Conservation (phyloP, 2,113 vertebrate species). For the Eublepharis macularius region DNA sequence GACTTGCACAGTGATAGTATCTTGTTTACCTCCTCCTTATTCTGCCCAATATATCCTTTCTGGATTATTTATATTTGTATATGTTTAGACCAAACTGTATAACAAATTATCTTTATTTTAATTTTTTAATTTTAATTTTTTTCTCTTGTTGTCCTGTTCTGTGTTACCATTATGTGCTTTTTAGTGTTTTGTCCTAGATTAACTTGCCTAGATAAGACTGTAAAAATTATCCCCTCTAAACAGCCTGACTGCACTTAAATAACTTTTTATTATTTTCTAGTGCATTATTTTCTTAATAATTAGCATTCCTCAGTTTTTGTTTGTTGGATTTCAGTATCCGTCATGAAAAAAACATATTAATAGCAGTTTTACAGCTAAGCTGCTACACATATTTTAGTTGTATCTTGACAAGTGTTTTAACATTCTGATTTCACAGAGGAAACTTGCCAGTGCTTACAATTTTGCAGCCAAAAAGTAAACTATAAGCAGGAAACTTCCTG, state of each 20-base stretch:
- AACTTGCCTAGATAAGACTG: neutral
- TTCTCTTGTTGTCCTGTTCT: neutral
- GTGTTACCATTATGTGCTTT: neutral
- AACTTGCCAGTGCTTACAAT: neutral
- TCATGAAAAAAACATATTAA: neutral
- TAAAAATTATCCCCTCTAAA: neutral
- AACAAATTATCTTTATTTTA: neutral
- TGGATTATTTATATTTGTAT: neutral
- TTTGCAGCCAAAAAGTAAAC: neutral
- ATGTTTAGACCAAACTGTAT: neutral
- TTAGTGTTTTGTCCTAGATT: neutral
- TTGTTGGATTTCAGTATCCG: neutral
- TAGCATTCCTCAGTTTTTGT: neutral
- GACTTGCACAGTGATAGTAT: neutral
- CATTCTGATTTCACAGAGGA: neutral
- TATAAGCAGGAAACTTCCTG: neutral
- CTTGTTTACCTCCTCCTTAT: neutral
- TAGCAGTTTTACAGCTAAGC: fast-evolving
- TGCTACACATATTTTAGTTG: neutral
- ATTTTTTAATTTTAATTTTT: neutral
- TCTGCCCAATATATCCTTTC: fast-evolving
- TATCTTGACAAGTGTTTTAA: neutral
- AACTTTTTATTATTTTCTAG: neutral
- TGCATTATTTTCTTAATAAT: too few species aligned
- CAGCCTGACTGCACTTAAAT: neutral